Conservation (phyloP, 1,140 invertebrate genomes). For the Meteorus sp. region DNA sequence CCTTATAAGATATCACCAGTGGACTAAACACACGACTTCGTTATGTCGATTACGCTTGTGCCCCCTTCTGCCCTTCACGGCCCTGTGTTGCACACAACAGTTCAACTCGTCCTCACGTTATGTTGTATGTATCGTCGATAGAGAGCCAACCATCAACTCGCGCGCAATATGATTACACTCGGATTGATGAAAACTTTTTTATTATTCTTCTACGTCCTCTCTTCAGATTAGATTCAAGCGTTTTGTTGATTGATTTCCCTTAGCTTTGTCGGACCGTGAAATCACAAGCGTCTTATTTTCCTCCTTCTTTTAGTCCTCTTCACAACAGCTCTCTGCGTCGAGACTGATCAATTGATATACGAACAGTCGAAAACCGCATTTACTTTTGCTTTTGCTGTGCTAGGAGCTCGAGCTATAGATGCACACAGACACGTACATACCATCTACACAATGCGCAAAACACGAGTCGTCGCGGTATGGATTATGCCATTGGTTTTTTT, state of each 20-base stretch:
- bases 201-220: neutral
- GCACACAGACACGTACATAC: no score
- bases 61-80: neutral
- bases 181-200: slow-evolving; percentile 12
- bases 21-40: slow-evolving; percentile 4
- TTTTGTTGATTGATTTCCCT: neutral
- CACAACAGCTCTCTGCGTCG: no score
- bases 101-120: neutral
- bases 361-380: no score
- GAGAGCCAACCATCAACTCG: slow-evolving; percentile 3
- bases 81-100: no score
- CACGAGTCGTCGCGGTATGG: no score
- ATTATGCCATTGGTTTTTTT: no score
- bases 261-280: neutral
- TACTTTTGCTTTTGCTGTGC: no score
- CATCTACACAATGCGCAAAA: no score
- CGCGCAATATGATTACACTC: neutral
- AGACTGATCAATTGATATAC: no score
- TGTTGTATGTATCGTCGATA: slow-evolving; percentile 3
- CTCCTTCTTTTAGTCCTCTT: no score
- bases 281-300: no score
- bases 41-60: slow-evolving; percentile 12
- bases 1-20: neutral
- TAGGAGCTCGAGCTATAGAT: no score
- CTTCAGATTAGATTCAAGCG: neutral